These are phyloP conservation scores for Tinamus guttatus DNA, from an alignment of 2,113 vertebrate species.

Conservation along the genomic window DNA sequence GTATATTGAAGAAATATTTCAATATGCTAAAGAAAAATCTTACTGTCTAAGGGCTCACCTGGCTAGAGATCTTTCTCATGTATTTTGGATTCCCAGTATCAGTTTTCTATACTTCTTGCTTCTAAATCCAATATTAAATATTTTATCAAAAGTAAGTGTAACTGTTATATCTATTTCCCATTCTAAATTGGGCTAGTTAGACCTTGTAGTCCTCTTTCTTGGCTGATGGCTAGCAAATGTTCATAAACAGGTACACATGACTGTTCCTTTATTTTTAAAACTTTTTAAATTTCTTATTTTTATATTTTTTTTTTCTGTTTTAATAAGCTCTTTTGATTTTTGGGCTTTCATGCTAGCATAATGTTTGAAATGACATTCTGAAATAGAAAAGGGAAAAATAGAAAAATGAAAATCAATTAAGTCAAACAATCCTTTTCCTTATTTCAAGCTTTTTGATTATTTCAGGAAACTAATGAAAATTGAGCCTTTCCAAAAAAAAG, in stretches of 20 bases:
- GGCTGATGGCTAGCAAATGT: too few species aligned
- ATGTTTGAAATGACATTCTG: not conserved
- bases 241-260: too few species aligned
- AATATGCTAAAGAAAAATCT: too few species aligned
- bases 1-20: too few species aligned
- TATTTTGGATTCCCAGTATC: not conserved
- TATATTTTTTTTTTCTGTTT: too few species aligned
- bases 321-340: not conserved
- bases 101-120: not conserved
- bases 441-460: not conserved
- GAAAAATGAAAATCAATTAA: not conserved
- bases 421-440: not conserved
- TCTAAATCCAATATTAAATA: not conserved
- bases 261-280: too few species aligned
- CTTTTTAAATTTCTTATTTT: too few species aligned
- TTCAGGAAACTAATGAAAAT: not conserved
- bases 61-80: not conserved
- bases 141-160: too few species aligned
- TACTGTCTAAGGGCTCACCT: too few species aligned
- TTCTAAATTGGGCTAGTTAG: too few species aligned
- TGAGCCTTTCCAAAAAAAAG: accelerated
- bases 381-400: not conserved
- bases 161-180: too few species aligned
- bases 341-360: not conserved
- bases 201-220: too few species aligned